Conservation (phyloP, 2,888 invertebrate genomes). For the Dolomedes plantarius region DNA sequence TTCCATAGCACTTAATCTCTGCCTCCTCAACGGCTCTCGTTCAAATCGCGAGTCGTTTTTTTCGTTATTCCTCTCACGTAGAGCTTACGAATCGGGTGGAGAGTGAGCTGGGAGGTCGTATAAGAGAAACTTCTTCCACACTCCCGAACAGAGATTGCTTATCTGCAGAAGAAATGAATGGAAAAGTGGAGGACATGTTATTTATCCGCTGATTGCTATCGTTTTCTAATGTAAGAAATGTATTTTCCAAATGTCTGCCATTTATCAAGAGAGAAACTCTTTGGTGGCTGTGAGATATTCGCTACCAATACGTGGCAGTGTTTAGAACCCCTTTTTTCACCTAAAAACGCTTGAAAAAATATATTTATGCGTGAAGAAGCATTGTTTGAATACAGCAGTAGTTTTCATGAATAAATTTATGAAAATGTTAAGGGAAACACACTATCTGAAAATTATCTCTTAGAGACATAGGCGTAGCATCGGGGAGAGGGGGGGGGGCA, state of each 20-base stretch:
- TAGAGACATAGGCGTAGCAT: too few species aligned
- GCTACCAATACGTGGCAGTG: not conserved
- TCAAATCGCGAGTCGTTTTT: not conserved
- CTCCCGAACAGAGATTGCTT: not conserved
- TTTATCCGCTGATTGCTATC: not conserved
- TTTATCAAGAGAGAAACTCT: not conserved
- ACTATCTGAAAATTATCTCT: too few species aligned
- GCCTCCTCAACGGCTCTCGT: not conserved
- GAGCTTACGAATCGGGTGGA: not conserved
- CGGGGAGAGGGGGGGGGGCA: too few species aligned
- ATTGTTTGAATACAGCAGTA: too few species aligned
- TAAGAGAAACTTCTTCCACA: not conserved
- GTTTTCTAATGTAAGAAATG: not conserved
- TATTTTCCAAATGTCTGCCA: constrained; percentile 9
- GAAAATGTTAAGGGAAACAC: too few species aligned
- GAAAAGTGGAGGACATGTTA: not conserved
- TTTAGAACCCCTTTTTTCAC: too few species aligned
- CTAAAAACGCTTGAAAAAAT: too few species aligned
- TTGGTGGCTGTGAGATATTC: not conserved
- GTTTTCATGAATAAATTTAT: too few species aligned
- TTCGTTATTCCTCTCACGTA: not conserved
- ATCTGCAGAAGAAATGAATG: not conserved
- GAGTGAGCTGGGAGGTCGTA: not conserved
- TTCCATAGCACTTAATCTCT: not conserved
- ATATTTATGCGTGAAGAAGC: too few species aligned